These are phyloP conservation scores for Dromiciops gliroides DNA, from an alignment of 2,113 vertebrate genomes.

Conservation along the genomic window DNA sequence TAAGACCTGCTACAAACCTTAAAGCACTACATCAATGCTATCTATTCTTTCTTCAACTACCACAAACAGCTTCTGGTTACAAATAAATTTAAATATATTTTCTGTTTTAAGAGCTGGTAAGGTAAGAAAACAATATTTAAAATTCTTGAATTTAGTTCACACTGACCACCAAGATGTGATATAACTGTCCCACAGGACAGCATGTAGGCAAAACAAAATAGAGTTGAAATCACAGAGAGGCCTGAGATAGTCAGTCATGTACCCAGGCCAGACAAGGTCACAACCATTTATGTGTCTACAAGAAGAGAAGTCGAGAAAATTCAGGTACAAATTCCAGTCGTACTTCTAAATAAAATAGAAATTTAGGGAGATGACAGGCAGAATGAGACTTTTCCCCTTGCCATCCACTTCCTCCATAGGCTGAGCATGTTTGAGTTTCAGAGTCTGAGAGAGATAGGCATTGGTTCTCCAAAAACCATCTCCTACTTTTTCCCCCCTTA, in stretches of 20 bases:
- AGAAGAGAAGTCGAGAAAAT: background rate
- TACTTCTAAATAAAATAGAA: background rate
- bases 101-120: background rate
- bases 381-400: background rate
- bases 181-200: background rate
- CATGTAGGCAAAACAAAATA: background rate
- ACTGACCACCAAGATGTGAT: background rate
- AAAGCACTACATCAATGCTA: background rate
- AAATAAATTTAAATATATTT: background rate
- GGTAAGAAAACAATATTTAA: background rate
- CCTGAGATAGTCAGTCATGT: background rate
- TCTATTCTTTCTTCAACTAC: background rate
- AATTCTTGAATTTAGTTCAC: background rate
- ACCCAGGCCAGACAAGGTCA: background rate
- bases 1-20: too few species aligned
- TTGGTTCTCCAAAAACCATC: background rate
- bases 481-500: background rate
- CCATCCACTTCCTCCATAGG: too few species aligned
- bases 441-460: background rate
- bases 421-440: too few species aligned
- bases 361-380: background rate
- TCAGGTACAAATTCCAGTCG: background rate
- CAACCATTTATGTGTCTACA: background rate
- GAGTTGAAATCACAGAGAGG: background rate
- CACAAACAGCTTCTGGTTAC: background rate